Conservation (phyloP, 2,888 invertebrate species). For the Andrena trimmerana region DNA sequence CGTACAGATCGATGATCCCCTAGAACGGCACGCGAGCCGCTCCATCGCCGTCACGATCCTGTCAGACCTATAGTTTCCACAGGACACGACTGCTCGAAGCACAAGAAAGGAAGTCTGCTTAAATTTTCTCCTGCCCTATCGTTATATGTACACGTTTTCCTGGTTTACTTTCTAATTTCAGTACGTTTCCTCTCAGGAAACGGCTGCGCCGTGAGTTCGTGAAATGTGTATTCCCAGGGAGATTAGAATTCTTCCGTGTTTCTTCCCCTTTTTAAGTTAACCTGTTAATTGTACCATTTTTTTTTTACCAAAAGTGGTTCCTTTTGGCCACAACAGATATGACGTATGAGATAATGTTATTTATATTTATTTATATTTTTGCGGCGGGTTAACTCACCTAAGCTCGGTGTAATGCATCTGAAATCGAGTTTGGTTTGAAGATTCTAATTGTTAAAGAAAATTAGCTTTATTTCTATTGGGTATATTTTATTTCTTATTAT, state of each 20-base stretch:
- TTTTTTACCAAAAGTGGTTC: not conserved
- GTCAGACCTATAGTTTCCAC: conserved; percentile 41
- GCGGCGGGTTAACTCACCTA: too few relatives aligned
- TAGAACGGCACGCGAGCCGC: conserved; percentile 41
- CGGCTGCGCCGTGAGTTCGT: not conserved
- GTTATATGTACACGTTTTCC: conserved; percentile 36
- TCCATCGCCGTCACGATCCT: conserved; percentile 36
- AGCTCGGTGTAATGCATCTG: too few relatives aligned
- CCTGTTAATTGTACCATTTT: not conserved
- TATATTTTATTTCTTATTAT: too few relatives aligned
- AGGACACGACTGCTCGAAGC: conserved; percentile 14
- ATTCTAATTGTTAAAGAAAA: too few relatives aligned
- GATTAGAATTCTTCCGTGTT: conserved; percentile 24
- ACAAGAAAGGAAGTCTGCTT: conserved; percentile 28
- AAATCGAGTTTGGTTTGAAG: too few relatives aligned
- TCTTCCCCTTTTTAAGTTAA: not conserved
- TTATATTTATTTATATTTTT: too few relatives aligned
- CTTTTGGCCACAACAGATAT: too few relatives aligned
- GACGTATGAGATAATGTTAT: too few relatives aligned
- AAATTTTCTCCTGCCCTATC: conserved; percentile 55
- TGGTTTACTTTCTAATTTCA: conserved; percentile 55
- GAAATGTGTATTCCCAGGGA: not conserved
- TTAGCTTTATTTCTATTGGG: too few relatives aligned
- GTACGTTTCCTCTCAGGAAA: conserved; percentile 32
- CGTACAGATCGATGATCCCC: conserved; percentile 3